Evolutionary conservation across 2,113 vertebrate genomes (phyloP).

Genomic region (Thomomys bottae): DNA sequence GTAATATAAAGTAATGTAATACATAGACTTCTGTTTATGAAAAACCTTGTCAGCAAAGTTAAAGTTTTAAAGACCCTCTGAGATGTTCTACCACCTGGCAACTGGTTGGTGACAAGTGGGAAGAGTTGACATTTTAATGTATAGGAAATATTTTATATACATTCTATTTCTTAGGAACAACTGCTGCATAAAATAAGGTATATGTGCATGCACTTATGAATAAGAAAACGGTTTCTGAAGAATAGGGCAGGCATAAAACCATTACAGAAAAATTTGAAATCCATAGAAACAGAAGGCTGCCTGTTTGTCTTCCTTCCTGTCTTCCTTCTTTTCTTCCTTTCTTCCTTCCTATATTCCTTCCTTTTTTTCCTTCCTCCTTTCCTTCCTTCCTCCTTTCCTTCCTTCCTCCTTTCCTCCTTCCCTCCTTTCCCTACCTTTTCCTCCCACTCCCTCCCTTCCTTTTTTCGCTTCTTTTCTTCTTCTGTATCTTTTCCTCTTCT

Average conservation of each 20-base stretch:
- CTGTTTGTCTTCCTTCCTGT: too few relatives aligned
- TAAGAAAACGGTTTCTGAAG: background rate
- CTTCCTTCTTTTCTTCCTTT: too few relatives aligned
- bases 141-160: slow-evolving; percentile 22
- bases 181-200: slow-evolving; percentile 20
- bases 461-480: background rate
- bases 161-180: background rate
- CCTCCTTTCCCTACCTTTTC: too few relatives aligned
- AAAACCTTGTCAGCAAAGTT: background rate
- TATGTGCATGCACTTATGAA: background rate
- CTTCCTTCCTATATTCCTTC: too few relatives aligned
- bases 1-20: background rate
- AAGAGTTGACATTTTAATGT: slow-evolving; percentile 10
- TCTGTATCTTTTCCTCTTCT: too few relatives aligned
- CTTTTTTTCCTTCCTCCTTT: too few relatives aligned
- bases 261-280: background rate
- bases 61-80: background rate
- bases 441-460: too few relatives aligned
- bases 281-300: background rate
- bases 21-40: background rate
- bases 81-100: background rate
- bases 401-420: background rate
- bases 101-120: background rate
- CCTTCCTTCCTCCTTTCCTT: too few relatives aligned
- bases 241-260: rapidly evolving